Evolutionary conservation across 2,888 invertebrate genomes (phyloP), one percentile per base, ranked within the genome.

Genomic region (Lissocephala sabroskyi): DNA sequence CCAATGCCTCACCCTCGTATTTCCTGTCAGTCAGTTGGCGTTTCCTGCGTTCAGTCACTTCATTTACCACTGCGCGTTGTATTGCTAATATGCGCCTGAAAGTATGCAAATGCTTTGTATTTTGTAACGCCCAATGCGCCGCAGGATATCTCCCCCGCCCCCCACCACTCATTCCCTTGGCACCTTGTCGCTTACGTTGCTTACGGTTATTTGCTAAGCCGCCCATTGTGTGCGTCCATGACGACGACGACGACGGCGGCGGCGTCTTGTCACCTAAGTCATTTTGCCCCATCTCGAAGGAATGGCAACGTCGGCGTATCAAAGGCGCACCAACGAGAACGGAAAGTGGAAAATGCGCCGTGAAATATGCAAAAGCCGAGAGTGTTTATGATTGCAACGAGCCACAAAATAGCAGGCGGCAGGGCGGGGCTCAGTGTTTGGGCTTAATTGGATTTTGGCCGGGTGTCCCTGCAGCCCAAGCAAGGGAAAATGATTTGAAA

Each of bases 301-400:
- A 65, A 67, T 68, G 54, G 49, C 51, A 56, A 45, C 56, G 39
- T 13, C 2, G 35, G 14, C 16, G 13, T 35, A 16, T 35, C 14
- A 16, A 35, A 16, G 11, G 30, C 13, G 30, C n/a, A n/a, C n/a
- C n/a, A 23, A 23, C 7, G 7, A 23, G 23, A 23, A 7, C 23
- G 23, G 23, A 23, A 7, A 7, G 23, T 3, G 23, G 23, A 3
- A 35, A 35, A 35, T 16, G 32, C 51, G 55, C 51, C 56, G 52
- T 76, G 53, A 76, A 76, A 68, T 76, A 73, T 71, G 68, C 68
- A 65, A 58, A 56, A 68, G 46, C 56, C 55, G 57, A 73, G 65
- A 73, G 63, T 67, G 65, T 62, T 75, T 35, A 35, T 13, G 43
- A 33, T 18, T 44, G 35, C 14, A 26, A 4, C 23, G 13, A 35